phyloP scores from a whole-genome alignment of 2,113 vertebrate species.

The Megalops atlanticus region DNA sequence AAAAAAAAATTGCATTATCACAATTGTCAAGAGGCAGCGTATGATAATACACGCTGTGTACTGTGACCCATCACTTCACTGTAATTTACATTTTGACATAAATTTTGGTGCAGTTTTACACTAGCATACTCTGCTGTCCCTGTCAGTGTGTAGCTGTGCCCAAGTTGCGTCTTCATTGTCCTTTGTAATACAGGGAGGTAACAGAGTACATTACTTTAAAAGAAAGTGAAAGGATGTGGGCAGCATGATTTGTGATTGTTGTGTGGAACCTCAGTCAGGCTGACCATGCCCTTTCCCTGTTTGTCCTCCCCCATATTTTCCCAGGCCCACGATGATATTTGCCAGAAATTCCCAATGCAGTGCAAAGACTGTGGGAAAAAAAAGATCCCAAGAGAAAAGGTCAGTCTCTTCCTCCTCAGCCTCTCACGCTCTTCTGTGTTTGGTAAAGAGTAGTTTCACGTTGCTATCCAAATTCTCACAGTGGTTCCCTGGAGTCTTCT shows the following conservation, averaged over 20 bases:
- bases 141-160: too few relatives aligned
- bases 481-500: background rate
- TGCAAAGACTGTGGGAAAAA: constrained; percentile 88
- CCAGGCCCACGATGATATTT: constrained; percentile 85
- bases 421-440: background rate
- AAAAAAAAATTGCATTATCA: too few relatives aligned
- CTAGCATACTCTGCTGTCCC: too few relatives aligned
- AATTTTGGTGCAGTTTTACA: too few relatives aligned
- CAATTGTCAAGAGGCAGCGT: too few relatives aligned
- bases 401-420: constrained; percentile 43
- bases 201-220: too few relatives aligned
- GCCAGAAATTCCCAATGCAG: constrained; percentile 81
- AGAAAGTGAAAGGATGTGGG: background rate
- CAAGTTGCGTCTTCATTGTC: too few relatives aligned
- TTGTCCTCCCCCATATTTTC: background rate
- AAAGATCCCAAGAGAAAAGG: constrained; percentile 86
- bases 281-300: background rate
- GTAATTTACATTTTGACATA: too few relatives aligned
- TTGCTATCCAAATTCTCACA: background rate
- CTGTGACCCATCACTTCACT: too few relatives aligned
- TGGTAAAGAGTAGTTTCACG: background rate
- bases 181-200: too few relatives aligned
- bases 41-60: too few relatives aligned
- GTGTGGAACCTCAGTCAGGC: background rate
- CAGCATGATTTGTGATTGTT: background rate